phyloP scores from a whole-genome alignment of 2,888 invertebrate species.

The Merodon equestris region DNA sequence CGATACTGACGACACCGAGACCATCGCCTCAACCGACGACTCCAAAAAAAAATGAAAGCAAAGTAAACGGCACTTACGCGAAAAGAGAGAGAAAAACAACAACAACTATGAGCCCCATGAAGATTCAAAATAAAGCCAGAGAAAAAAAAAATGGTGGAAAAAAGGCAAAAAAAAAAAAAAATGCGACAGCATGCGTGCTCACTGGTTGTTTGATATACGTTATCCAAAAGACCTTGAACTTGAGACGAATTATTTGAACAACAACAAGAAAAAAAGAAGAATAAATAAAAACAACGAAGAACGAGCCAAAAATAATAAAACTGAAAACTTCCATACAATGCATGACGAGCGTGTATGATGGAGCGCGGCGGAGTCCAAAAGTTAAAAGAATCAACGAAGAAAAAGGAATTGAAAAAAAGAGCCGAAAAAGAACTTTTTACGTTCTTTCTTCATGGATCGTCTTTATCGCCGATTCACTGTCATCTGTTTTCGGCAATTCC shows the following conservation, averaged over 20 bases:
- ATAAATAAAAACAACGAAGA: slow-evolving; percentile 46
- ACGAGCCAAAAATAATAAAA: slow-evolving; percentile 49
- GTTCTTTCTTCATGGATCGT: slow-evolving; percentile 9
- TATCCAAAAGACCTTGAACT: slow-evolving; percentile 80
- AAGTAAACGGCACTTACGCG: slow-evolving; percentile 59
- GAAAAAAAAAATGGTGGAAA: slow-evolving; percentile 34
- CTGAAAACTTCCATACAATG: slow-evolving; percentile 22
- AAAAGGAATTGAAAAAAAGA: neutral
- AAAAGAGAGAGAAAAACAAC: slow-evolving; percentile 42
- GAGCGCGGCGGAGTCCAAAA: slow-evolving; percentile 50
- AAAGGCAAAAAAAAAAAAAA: slow-evolving; percentile 34
- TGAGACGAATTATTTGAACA: slow-evolving; percentile 79
- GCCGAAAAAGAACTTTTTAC: slow-evolving; percentile 47
- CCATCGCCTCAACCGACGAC: slow-evolving; percentile 12
- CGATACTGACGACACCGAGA: too few relatives aligned
- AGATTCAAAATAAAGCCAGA: slow-evolving; percentile 17
- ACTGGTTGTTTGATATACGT: slow-evolving; percentile 71
- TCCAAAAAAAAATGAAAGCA: slow-evolving; percentile 65
- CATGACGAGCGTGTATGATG: slow-evolving; percentile 16
- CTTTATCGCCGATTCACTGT: slow-evolving; percentile 12
- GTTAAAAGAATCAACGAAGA: neutral
- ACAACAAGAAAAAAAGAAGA: slow-evolving; percentile 66
- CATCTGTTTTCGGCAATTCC: slow-evolving; percentile 59
- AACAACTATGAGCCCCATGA: slow-evolving; percentile 16
- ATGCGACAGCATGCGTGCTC: slow-evolving; percentile 61